Base-by-base conservation (phyloP, 1,140 invertebrate genomes). In the Dufourea novaeangliae region DNA sequence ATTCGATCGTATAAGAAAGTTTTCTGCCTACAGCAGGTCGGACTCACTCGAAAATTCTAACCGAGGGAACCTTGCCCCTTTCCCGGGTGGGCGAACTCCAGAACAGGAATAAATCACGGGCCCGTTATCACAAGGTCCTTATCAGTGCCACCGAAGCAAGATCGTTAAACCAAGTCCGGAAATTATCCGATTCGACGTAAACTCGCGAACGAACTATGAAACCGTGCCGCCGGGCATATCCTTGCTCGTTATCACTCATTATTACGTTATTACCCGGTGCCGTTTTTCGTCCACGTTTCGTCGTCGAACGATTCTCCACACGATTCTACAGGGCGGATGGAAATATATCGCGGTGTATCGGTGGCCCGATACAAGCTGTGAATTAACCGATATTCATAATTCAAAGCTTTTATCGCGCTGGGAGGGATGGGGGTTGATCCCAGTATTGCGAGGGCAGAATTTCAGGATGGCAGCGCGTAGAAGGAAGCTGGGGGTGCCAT, bases 331-430 rank as follows among this genome's bases (percentile, higher is more conserved):
- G n/a, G n/a, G n/a, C n/a, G n/a, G n/a, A n/a, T n/a, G n/a, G n/a
- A n/a, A n/a, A n/a, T n/a, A n/a, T n/a, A n/a, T n/a, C 46, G 46
- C 8, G 17, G 46, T 7, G 17, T 50, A n/a, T 50, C 46, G 20
- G 20, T n/a, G 20, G n/a, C n/a, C 46, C 17, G 46, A 50, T n/a
- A 46, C 2, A 2, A 17, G 37, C 81, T 79, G 80, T 84, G 85
- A 88, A 89, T 89, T 86, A 87, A 84, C 78, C 75, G 84, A 74
- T 90, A 89, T 88, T 89, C 89, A 89, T 90, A 90, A 88, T 89
- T 89, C 86, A 88, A n/a, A 83, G 85, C 78, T 88, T 90, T 91
- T 89, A 90, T 89, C 88, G 29, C n/a, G n/a, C n/a, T n/a, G n/a
- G n/a, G n/a, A n/a, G n/a, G n/a, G n/a, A n/a, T n/a, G n/a, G n/a